Conservation (phyloP, 2,797 vertebrate genomes). For the Peromyscus attwateri region DNA sequence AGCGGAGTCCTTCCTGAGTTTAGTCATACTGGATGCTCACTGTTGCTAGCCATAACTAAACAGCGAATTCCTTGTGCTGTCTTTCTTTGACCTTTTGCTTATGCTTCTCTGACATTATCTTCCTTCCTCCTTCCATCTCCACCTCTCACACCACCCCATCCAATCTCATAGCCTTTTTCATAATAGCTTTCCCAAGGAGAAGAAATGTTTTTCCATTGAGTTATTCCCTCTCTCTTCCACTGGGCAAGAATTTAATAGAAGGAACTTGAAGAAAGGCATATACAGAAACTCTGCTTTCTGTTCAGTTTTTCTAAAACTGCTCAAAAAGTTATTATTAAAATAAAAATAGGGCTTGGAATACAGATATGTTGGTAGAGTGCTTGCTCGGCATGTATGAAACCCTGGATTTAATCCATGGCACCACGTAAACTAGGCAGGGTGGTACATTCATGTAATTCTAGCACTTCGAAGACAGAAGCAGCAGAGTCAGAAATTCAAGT, state of each 20-base stretch:
- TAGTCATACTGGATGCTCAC: neutral
- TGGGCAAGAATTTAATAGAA: neutral
- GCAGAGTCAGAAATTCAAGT: neutral
- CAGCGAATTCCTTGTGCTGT: conserved; percentile 1
- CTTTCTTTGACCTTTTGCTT: conserved; percentile 44
- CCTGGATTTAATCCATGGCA: neutral
- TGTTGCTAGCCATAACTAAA: conserved; percentile 6
- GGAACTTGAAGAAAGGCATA: neutral
- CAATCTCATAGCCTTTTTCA: conserved; percentile 42
- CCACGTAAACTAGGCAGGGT: neutral
- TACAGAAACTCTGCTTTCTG: neutral
- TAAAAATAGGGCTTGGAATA: neutral
- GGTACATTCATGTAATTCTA: neutral
- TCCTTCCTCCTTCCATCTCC: neutral
- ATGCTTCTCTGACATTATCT: neutral
- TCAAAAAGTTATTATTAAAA: neutral
- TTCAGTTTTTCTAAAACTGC: neutral
- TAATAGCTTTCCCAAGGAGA: conserved; percentile 35
- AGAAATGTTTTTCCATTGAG: conserved; percentile 43
- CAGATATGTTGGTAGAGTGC: neutral
- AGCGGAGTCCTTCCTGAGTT: neutral
- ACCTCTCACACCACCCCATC: conserved; percentile 17
- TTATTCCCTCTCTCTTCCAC: neutral
- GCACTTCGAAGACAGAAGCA: neutral
- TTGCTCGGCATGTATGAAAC: neutral